Evolutionary conservation across 2,888 invertebrate genomes (phyloP), one percentile per base, ranked within the genome.

Genomic region (Drosophila siamana): DNA sequence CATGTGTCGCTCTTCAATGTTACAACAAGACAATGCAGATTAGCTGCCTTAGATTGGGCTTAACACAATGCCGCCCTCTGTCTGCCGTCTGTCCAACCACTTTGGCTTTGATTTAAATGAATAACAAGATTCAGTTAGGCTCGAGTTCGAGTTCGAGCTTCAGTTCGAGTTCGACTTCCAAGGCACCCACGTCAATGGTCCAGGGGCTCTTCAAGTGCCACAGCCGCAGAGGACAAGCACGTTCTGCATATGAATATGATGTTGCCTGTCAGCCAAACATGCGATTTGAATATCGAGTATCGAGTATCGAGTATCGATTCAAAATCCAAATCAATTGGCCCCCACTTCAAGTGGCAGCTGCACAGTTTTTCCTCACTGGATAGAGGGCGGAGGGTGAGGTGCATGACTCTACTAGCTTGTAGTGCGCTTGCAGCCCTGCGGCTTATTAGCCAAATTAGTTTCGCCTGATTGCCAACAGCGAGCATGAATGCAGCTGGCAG

Each of bases 201-300:
- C 52, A 74, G 66, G 51, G 55, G 40, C 36, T 52, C 47, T 43
- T 43, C 47, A 52, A 83, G 71, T 55, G 67, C 16, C 77, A 38
- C 8, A 36, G 19, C 13, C 62, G 13, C 19, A 13, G 66, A 56
- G 64, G 38, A 44, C 64, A 41, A 62, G 70, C 75, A 80, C 75
- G 73, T 75, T 55, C 57, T 30, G 61, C 69, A 77, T 80, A 81
- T 87, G 83, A 82, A 80, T 74, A 84, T 84, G 83, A 74, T 71
- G 36, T 15, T 38, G 36, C 36, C 15, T 38, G 36, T 38, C 36
- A 15, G 36, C 13, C 36, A 15, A 15, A 38, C 36, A 15, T 38
- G 2, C 15, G 36, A 13, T 38, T 38, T 22, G 43, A 43, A 19
- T 38, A 69, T 83, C 62, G 70, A 80, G n/a, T n/a, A n/a, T n/a